These are phyloP conservation scores for Pristionchus exspectatus DNA, from an alignment of 2,888 invertebrate genomes.

Conservation along the genomic window DNA sequence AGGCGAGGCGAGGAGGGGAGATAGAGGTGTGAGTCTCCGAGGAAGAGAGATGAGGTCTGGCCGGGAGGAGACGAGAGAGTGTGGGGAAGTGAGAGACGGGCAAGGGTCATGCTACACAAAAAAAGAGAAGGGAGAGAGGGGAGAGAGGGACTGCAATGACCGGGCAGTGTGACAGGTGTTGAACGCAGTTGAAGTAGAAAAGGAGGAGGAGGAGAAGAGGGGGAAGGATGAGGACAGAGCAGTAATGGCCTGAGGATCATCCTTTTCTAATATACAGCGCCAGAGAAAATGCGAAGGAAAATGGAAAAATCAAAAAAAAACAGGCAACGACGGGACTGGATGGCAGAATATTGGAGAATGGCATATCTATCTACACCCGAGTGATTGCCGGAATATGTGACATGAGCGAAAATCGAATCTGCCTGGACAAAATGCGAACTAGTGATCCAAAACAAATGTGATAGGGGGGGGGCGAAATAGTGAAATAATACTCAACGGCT, in stretches of 20 bases:
- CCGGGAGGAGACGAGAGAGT: conserved; percentile 4
- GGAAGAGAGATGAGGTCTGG: background rate
- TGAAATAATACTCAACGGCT: background rate
- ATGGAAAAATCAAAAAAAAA: too few relatives aligned
- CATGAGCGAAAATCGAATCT: too few relatives aligned
- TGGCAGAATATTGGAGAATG: too few relatives aligned
- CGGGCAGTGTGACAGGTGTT: conserved; percentile 35
- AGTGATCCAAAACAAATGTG: too few relatives aligned
- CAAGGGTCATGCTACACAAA: conserved; percentile 6
- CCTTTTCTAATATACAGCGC: too few relatives aligned
- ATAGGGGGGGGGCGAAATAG: background rate
- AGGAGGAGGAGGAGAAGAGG: conserved; percentile 5
- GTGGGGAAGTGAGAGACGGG: conserved; percentile 4
- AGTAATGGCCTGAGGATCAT: background rate
- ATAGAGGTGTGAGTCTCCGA: conserved; percentile 20
- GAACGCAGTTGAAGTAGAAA: background rate
- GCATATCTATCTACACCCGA: too few relatives aligned
- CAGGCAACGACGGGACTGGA: too few relatives aligned
- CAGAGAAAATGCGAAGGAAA: too few relatives aligned
- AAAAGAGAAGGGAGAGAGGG: background rate
- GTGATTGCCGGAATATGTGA: too few relatives aligned
- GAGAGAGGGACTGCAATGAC: conserved; percentile 33
- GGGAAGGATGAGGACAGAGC: background rate
- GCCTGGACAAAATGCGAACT: background rate
- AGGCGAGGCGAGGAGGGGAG: background rate